These are phyloP conservation scores for Lymantria dispar DNA, from an alignment of 2,888 invertebrate genomes.

Conservation along the genomic window DNA sequence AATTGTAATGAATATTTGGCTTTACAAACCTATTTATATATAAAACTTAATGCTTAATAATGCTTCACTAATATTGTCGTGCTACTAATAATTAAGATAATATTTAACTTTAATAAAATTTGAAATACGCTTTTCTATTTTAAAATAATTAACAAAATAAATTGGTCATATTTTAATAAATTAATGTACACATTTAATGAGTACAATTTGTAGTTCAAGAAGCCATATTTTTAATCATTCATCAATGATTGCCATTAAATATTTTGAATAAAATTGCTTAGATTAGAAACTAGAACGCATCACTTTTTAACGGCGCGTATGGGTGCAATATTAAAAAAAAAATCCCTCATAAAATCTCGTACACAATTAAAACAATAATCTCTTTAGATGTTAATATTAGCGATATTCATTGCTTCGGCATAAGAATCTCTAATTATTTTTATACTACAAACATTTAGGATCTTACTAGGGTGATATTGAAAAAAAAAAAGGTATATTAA, in stretches of 20 bases:
- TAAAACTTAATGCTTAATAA: conserved; percentile 18
- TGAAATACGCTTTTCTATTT: not conserved
- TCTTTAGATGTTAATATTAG: conserved; percentile 21
- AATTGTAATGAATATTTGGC: not conserved
- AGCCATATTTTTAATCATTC: not conserved
- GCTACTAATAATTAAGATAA: conserved; percentile 21
- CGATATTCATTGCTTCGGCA: conserved; percentile 19
- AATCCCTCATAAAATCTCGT: conserved; percentile 4
- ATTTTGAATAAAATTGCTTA: not conserved
- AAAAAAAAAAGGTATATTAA: conserved; percentile 18
- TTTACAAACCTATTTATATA: conserved; percentile 4
- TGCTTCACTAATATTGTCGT: conserved; percentile 33
- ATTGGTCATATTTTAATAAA: conserved; percentile 1
- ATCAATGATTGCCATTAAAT: not conserved
- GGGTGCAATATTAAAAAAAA: not conserved
- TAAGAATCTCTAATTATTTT: conserved; percentile 39
- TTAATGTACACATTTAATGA: conserved; percentile 8
- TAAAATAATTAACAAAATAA: not conserved
- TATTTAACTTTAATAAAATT: not conserved
- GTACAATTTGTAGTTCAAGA: conserved; percentile 5
- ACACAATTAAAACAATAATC: conserved; percentile 12
- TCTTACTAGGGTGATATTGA: conserved; percentile 33
- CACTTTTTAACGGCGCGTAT: not conserved
- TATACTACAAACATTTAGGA: conserved; percentile 31
- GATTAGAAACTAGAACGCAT: not conserved